These are phyloP conservation scores for Apaloderma vittatum DNA, from an alignment of 2,113 vertebrate species.

Conservation along the genomic window DNA sequence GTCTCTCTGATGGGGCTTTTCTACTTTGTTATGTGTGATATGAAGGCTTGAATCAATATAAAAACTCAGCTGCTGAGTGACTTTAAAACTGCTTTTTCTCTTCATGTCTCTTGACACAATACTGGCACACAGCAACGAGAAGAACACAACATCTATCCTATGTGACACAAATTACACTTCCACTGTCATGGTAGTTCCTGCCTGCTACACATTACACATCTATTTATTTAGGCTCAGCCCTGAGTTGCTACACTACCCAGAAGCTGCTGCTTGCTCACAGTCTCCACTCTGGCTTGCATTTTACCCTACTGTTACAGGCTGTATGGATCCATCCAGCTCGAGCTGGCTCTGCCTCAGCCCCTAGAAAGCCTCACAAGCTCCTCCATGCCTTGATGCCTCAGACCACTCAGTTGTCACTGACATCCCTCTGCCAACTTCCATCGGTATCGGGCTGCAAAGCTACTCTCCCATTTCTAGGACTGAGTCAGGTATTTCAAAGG, in stretches of 20 bases:
- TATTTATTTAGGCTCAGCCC: neutral
- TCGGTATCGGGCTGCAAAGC: neutral
- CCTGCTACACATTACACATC: neutral
- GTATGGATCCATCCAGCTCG: fast-evolving
- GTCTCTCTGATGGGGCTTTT: conserved; percentile 4
- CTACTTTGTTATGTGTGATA: neutral
- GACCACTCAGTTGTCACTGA: neutral
- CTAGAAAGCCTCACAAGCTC: neutral
- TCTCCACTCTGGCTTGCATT: neutral
- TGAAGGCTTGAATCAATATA: conserved; percentile 22
- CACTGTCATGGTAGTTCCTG: neutral
- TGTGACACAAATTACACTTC: conserved; percentile 1
- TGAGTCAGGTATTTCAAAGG: neutral
- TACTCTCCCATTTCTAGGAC: neutral
- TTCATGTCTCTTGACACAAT: neutral
- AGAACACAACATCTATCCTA: neutral
- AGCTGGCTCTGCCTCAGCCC: neutral
- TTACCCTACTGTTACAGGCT: neutral
- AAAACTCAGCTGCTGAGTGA: neutral
- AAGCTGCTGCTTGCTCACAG: fast-evolving
- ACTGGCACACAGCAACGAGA: neutral
- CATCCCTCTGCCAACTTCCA: neutral
- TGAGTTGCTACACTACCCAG: neutral
- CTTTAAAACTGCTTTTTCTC: neutral
- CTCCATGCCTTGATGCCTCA: fast-evolving